Evolutionary conservation across 2,113 vertebrate species (phyloP).

Genomic region (Nettapus auritus): DNA sequence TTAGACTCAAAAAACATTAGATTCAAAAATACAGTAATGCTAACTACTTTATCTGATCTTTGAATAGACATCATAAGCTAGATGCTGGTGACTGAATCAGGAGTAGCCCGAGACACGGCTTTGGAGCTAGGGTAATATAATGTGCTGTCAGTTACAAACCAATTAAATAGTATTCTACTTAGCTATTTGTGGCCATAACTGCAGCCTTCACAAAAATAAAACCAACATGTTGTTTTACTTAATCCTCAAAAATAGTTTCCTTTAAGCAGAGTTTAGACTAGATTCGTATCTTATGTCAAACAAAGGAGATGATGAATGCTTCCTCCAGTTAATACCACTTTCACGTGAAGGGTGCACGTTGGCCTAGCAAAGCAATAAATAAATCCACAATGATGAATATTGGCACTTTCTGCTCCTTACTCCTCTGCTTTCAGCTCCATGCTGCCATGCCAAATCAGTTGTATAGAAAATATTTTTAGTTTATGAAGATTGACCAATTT

Average conservation of each 20-base stretch:
- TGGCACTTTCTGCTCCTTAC: not conserved
- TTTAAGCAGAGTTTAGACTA: constrained; percentile 28
- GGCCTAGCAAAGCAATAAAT: constrained; percentile 18
- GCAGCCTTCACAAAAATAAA: constrained; percentile 25
- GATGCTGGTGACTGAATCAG: not conserved
- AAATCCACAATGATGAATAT: not conserved
- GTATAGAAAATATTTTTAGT: not conserved
- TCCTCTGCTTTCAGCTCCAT: not conserved
- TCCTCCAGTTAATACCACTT: constrained; percentile 28
- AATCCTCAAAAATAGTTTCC: constrained; percentile 44
- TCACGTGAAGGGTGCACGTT: not conserved
- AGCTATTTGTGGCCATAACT: constrained; percentile 33
- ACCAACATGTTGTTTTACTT: not conserved
- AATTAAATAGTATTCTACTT: constrained; percentile 29
- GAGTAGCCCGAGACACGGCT: not conserved
- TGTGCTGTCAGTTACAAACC: not conserved
- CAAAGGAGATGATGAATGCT: constrained; percentile 31
- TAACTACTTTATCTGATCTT: constrained; percentile 30
- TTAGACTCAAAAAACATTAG: constrained; percentile 61
- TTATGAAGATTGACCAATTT: not conserved
- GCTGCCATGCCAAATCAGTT: not conserved
- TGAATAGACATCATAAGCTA: constrained; percentile 26
- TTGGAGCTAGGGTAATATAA: not conserved
- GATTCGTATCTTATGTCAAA: constrained; percentile 8
- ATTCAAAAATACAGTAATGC: constrained; percentile 2